phyloP scores from a whole-genome alignment of 1,140 invertebrate genomes.

The Gryllus bimaculatus region DNA sequence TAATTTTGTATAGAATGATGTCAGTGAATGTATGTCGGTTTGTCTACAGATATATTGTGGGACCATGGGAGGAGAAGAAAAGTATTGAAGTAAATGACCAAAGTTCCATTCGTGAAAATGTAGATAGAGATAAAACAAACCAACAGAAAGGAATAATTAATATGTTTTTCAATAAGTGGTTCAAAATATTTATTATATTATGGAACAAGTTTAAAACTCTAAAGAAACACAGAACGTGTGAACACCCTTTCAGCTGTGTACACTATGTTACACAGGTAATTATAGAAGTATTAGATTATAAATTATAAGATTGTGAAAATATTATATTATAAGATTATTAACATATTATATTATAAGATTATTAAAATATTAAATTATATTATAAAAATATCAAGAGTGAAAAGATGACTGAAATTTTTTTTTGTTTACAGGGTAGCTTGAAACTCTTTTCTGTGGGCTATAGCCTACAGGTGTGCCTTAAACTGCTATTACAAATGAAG shows the following conservation, averaged over 20 bases:
- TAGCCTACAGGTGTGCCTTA: slow-evolving; percentile 46
- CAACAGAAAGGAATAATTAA: neutral
- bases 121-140: neutral
- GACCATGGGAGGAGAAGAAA: slow-evolving; percentile 46
- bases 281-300: neutral
- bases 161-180: slow-evolving; percentile 24
- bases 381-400: neutral
- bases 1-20: neutral
- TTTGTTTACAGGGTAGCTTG: slow-evolving; percentile 40
- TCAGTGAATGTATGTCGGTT: neutral
- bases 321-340: no score
- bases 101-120: slow-evolving; percentile 1
- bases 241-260: slow-evolving; percentile 51
- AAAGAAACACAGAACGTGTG: slow-evolving; percentile 44
- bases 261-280: slow-evolving; percentile 44
- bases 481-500: slow-evolving; percentile 42
- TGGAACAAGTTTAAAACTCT: slow-evolving; percentile 37
- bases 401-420: slow-evolving; percentile 11
- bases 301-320: no score
- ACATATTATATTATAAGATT: neutral
- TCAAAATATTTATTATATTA: neutral
- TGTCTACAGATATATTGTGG: slow-evolving; percentile 45
- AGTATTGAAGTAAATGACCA: slow-evolving; percentile 21
- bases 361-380: neutral
- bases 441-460: slow-evolving; percentile 50